These are phyloP conservation scores for Gadopsis marmoratus DNA, from an alignment of 2,797 vertebrate genomes.

Conservation along the genomic window DNA sequence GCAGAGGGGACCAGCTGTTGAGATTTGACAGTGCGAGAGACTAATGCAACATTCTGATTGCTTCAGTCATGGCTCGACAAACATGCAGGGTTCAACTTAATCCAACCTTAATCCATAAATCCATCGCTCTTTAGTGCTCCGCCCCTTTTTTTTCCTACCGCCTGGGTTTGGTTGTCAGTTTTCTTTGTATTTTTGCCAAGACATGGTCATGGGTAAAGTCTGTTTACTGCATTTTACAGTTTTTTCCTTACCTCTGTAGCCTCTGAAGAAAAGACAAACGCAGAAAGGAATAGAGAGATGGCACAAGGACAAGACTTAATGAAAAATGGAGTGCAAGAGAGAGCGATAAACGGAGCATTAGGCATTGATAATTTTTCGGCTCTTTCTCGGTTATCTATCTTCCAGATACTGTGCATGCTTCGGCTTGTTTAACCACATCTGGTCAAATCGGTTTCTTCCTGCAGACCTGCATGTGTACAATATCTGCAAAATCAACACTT, in stretches of 20 bases:
- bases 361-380: background rate
- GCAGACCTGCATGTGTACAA: background rate
- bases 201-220: background rate
- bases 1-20: conserved; percentile 63
- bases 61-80: conserved; percentile 61
- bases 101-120: conserved; percentile 67
- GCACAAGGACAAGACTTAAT: background rate
- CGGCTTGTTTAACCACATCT: conserved; percentile 27
- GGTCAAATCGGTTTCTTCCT: background rate
- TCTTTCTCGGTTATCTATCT: conserved; percentile 25
- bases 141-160: conserved; percentile 14
- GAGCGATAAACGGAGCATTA: conserved; percentile 3
- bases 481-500: conserved; percentile 22
- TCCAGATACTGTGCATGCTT: conserved; percentile 5
- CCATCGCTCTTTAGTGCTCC: conserved; percentile 33
- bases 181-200: background rate
- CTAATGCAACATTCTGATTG: conserved; percentile 63
- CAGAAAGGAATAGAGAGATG: background rate
- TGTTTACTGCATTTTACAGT: background rate
- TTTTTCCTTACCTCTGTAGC: background rate
- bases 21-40: conserved; percentile 43
- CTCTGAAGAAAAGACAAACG: background rate
- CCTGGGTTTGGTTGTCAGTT: background rate
- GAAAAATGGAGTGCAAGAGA: background rate
- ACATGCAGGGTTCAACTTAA: conserved; percentile 69